phyloP scores from a whole-genome alignment of 1,140 invertebrate genomes.

The Antheraea mylitta region DNA sequence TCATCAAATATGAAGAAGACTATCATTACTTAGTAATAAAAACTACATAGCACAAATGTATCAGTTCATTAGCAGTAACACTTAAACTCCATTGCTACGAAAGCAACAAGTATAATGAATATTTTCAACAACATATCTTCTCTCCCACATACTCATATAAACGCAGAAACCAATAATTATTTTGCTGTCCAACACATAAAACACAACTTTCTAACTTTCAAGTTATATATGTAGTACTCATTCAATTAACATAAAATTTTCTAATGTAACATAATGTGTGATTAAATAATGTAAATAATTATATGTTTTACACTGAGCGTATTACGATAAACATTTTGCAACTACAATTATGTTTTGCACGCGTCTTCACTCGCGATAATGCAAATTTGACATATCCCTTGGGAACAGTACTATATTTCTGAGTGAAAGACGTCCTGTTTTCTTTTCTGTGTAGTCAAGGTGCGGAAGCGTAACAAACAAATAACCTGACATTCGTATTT shows the following conservation, averaged over 20 bases:
- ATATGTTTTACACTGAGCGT: neutral
- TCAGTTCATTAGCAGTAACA: neutral
- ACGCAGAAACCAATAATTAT: neutral
- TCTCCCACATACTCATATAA: neutral
- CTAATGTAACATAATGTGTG: neutral
- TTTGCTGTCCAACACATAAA: neutral
- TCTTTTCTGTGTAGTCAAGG: too few relatives aligned
- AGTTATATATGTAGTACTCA: neutral
- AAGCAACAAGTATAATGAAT: neutral
- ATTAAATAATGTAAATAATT: slow-evolving; percentile 2
- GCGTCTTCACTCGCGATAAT: too few relatives aligned
- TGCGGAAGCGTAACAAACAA: too few relatives aligned
- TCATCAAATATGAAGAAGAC: too few relatives aligned
- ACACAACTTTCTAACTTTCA: neutral
- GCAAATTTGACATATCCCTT: too few relatives aligned
- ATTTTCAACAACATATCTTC: neutral
- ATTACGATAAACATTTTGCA: neutral
- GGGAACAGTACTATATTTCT: too few relatives aligned
- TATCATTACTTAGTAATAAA: too few relatives aligned
- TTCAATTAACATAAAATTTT: neutral
- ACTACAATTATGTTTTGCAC: neutral
- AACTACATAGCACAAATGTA: too few relatives aligned
- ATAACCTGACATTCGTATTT: too few relatives aligned
- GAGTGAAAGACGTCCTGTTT: too few relatives aligned
- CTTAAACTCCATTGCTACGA: neutral